Conservation (phyloP, 2,888 invertebrate species). For the Drosophila meridiana region DNA sequence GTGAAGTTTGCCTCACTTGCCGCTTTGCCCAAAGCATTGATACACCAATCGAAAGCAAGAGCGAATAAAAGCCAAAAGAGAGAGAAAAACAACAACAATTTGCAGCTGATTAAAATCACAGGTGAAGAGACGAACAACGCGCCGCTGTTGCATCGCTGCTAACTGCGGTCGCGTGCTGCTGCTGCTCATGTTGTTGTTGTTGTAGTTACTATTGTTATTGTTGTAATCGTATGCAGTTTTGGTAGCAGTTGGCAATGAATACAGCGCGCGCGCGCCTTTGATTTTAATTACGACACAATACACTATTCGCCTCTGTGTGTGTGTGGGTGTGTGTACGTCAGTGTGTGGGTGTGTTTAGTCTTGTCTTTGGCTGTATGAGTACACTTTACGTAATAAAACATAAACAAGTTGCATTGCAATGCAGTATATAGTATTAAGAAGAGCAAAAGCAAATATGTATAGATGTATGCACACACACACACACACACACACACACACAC, state of each 20-base stretch:
- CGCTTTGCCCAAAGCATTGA: conserved; percentile 25
- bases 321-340: conserved; percentile 6
- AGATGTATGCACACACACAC: neutral
- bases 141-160: conserved; percentile 25
- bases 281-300: conserved; percentile 73
- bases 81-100: conserved; percentile 23
- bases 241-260: conserved; percentile 70
- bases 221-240: conserved; percentile 49
- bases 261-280: conserved; percentile 67
- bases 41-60: conserved; percentile 18
- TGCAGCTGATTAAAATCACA: conserved; percentile 76
- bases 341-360: conserved; percentile 11
- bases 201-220: conserved; percentile 25
- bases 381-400: conserved; percentile 64
- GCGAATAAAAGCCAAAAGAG: conserved; percentile 26
- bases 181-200: conserved; percentile 3
- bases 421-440: conserved; percentile 14
- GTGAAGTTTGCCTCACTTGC: conserved; percentile 60
- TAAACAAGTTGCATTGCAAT: conserved; percentile 44
- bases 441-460: neutral
- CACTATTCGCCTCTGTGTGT: conserved; percentile 7
- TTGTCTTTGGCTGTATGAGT: conserved; percentile 13
- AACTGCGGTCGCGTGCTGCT: conserved; percentile 45
- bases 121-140: conserved; percentile 56
- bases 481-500: neutral